These are phyloP conservation scores for Onychostoma macrolepis DNA, from an alignment of 2,113 vertebrate genomes.

Conservation along the genomic window DNA sequence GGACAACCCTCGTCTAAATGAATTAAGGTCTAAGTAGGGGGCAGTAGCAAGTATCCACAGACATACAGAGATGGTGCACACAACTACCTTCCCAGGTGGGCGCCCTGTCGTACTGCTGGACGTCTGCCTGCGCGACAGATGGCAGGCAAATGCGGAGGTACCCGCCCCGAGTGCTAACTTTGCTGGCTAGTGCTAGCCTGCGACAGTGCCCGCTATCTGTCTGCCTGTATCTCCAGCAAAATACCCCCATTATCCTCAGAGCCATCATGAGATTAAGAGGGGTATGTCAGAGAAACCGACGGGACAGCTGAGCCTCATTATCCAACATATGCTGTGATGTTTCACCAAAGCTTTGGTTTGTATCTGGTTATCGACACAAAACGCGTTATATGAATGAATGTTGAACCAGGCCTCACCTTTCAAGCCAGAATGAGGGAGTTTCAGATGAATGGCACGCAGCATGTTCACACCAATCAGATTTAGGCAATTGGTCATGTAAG, in stretches of 20 bases:
- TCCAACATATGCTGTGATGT: slow-evolving; percentile 64
- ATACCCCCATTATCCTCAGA: slow-evolving; percentile 62
- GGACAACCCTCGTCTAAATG: slow-evolving; percentile 46
- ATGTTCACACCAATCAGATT: slow-evolving; percentile 62
- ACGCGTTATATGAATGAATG: slow-evolving; percentile 31
- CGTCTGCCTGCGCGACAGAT: slow-evolving; percentile 77
- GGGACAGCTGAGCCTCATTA: slow-evolving; percentile 70
- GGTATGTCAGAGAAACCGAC: slow-evolving; percentile 68
- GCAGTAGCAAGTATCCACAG: slow-evolving; percentile 50
- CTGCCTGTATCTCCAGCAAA: slow-evolving; percentile 55
- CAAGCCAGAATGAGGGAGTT: slow-evolving; percentile 42
- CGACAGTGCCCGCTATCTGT: slow-evolving; percentile 59
- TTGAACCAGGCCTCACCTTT: slow-evolving; percentile 36
- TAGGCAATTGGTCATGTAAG: slow-evolving; percentile 70
- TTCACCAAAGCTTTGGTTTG: slow-evolving; percentile 57
- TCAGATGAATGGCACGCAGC: slow-evolving; percentile 29
- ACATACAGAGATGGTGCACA: slow-evolving; percentile 55
- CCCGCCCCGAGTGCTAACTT: slow-evolving; percentile 72
- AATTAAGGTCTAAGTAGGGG: slow-evolving; percentile 53
- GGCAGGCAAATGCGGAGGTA: slow-evolving; percentile 75
- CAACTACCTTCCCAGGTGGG: slow-evolving; percentile 60
- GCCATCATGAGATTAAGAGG: slow-evolving; percentile 71
- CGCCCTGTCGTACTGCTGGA: slow-evolving; percentile 69
- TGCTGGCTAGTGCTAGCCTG: slow-evolving; percentile 67
- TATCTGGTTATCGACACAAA: slow-evolving; percentile 48